Base-by-base conservation (phyloP, 2,888 invertebrate species). In the Cephus pygmeus region DNA sequence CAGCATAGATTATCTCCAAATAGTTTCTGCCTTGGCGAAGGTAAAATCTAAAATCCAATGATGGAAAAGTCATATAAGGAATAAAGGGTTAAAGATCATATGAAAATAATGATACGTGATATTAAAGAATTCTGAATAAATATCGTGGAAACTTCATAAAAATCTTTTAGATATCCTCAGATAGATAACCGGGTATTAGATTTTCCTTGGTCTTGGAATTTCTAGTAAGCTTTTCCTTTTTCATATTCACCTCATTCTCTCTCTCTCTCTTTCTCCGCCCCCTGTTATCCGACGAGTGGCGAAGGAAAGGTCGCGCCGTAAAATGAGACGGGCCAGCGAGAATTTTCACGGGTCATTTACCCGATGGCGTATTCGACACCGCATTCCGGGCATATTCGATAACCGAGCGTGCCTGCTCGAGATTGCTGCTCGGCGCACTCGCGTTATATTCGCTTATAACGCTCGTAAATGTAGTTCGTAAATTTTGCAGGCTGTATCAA, bases 271-370 rank as follows among this genome's bases (percentile, higher is more conserved):
- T 31, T 31, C 31, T 31, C 73, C 56, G 69, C 35, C 34, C 34
- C 11, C 69, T 23, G 75, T 73, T 73, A 36, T 31, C 33, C 68
- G 77, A 76, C 35, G 76, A 74, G 78, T 40, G 40, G 68, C 31
- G 68, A 69, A 30, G 34, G 68, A 31, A 76, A 76, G 30, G 69
- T 69, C 69, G 80, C 81, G 83, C 40, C 82, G 82, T 82, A 84
- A 85, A 88, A 88, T 87, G 83, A 84, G 80, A 82, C 81, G 80
- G 84, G 82, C 73, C 83, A 85, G 82, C 77, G 78, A 83, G 85
- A 86, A 88, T 88, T 90, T 89, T 89, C 84, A 88, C 86, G 86
- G 87, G 84, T 89, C 90, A 89, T 89, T 90, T 89, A 84, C 83
- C 84, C 85, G 86, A 87, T 87, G 87, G 87, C 85, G 85, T 87